Conservation (phyloP, 2,113 vertebrate genomes). For the Microcebus jonahi region DNA sequence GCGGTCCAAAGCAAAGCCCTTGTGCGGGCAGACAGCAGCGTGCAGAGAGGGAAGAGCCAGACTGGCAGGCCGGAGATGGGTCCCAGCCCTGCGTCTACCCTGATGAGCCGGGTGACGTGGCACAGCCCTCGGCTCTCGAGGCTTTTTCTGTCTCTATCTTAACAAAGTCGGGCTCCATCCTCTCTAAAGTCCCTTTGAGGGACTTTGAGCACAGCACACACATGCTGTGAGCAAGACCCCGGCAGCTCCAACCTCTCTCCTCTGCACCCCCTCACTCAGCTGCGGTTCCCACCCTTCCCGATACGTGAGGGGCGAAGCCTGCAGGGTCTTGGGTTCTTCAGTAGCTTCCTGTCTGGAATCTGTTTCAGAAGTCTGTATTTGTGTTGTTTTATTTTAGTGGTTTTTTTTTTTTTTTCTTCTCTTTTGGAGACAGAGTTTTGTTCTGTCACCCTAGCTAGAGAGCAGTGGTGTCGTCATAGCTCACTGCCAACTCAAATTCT, state of each 20-base stretch:
- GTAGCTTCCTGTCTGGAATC: not conserved
- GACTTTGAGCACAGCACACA: not conserved
- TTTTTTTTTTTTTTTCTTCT: no score
- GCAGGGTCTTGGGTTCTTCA: fast-evolving
- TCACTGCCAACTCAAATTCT: no score
- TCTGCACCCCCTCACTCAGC: not conserved
- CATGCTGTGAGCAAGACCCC: not conserved
- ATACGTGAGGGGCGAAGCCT: no score
- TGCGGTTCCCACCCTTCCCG: fast-evolving
- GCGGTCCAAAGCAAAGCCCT: not conserved
- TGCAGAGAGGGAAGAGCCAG: not conserved
- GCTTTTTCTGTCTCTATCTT: fast-evolving
- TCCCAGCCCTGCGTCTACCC: not conserved
- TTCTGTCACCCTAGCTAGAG: no score
- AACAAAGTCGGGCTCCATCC: not conserved
- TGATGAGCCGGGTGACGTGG: not conserved
- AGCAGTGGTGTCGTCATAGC: no score
- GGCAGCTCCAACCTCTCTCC: not conserved
- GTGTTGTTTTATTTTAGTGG: not conserved
- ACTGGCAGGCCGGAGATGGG: not conserved
- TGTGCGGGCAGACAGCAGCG: not conserved
- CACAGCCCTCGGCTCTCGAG: not conserved
- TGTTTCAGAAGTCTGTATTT: not conserved
- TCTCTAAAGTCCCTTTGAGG: not conserved
- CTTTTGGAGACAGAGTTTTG: no score